Conservation (phyloP, 2,888 invertebrate genomes). For the Cosmopolites sordidus region DNA sequence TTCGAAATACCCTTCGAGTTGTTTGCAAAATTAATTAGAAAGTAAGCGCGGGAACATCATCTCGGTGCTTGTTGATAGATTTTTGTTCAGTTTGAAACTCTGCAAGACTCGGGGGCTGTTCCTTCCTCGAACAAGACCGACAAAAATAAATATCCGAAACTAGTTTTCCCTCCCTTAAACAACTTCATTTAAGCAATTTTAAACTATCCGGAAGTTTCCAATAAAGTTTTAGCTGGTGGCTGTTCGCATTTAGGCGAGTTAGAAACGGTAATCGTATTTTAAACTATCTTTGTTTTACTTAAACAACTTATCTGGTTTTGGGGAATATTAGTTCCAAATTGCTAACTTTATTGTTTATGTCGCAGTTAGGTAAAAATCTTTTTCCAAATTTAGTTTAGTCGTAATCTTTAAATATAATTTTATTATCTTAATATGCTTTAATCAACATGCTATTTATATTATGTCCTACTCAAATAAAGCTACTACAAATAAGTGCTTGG, state of each 20-base stretch:
- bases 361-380: not conserved
- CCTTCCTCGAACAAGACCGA: not conserved
- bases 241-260: conserved; percentile 12
- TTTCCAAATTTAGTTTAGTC: too few species aligned
- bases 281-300: conserved; percentile 21
- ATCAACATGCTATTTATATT: too few species aligned
- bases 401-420: too few species aligned
- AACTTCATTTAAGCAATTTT: conserved; percentile 14
- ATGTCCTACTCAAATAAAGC: too few species aligned
- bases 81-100: too few species aligned
- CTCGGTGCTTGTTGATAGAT: too few species aligned
- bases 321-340: conserved; percentile 8
- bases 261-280: conserved; percentile 13
- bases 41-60: too few species aligned
- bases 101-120: too few species aligned
- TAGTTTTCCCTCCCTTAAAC: conserved; percentile 2
- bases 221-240: conserved; percentile 14
- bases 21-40: too few species aligned
- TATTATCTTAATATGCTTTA: too few species aligned
- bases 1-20: too few species aligned
- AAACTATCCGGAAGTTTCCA: conserved; percentile 3
- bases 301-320: conserved; percentile 17
- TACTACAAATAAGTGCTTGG: too few species aligned
- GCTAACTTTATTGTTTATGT: conserved; percentile 9
- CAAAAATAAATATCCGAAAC: not conserved